Percentiles rank a stretch among this genome's conserved stretches.
Evolutionary conservation across 2,888 invertebrate genomes (phyloP).

Genomic region (Lasioglossum zephyrum): DNA sequence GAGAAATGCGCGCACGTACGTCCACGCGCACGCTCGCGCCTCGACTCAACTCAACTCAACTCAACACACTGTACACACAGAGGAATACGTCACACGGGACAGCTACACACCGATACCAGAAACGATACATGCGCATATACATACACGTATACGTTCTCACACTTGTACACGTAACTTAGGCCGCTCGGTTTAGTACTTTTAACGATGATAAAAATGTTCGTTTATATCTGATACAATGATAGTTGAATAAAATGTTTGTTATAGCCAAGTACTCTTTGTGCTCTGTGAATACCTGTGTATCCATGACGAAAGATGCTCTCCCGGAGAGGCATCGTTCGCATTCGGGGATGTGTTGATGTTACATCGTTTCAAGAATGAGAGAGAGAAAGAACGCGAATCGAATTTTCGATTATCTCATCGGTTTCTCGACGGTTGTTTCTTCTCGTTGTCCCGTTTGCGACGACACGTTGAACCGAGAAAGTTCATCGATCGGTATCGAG

Average conservation of each 20-base stretch:
- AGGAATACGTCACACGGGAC: slow-evolving; percentile 3
- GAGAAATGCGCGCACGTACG: background rate
- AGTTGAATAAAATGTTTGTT: slow-evolving; percentile 82
- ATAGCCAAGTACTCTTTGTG: slow-evolving; percentile 79
- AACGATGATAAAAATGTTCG: slow-evolving; percentile 79
- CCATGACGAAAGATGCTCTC: slow-evolving; percentile 42
- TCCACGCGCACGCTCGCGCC: slow-evolving; percentile 9
- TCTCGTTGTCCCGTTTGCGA: slow-evolving; percentile 3
- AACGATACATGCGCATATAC: slow-evolving; percentile 24
- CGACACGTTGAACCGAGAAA: background rate
- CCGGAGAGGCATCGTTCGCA: slow-evolving; percentile 46
- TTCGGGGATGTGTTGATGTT: background rate
- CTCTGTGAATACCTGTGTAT: slow-evolving; percentile 76
- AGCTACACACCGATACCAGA: slow-evolving; percentile 14
- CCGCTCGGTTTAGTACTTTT: slow-evolving; percentile 77
- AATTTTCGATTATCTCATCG: background rate
- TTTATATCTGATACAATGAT: slow-evolving; percentile 81
- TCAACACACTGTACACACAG: slow-evolving; percentile 4
- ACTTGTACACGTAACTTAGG: slow-evolving; percentile 68
- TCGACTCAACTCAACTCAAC: slow-evolving; percentile 1
- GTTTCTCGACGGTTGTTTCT: background rate
- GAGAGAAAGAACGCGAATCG: background rate
- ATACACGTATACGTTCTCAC: slow-evolving; percentile 43
- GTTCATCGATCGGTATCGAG: slow-evolving; percentile 18
- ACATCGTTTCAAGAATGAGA: background rate